Evolutionary conservation across 2,888 invertebrate genomes (phyloP), one percentile per base, ranked within the genome.

Genomic region (Panopea generosa): DNA sequence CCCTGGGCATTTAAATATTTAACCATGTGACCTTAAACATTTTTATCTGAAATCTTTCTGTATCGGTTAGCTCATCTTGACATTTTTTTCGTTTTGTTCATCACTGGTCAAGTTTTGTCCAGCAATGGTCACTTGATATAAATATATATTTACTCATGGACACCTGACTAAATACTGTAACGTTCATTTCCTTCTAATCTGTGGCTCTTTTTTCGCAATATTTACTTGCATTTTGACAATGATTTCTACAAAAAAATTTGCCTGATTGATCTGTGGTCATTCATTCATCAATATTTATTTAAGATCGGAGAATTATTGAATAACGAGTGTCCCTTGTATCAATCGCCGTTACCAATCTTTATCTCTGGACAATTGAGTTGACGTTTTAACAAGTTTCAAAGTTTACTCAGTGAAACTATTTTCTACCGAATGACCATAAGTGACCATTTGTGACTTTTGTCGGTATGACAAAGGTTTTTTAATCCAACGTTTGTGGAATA

Each of bases 131-230:
- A 33, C 33, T 33, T 11, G 33, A 33, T 7, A 4, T 33, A 33
- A 33, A 33, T 33, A 33, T 33, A 4, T 33, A 33, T 66, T 56
- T 66, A 57, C 38, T 45, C 47, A 49, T 38, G 47, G 20, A 33
- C 66, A 66, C 66, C 66, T 66, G 66, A 57, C 57, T 57, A 66
- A 45, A 7, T 7, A 65, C 55, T 18, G 43, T 47, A 60, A 11
- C 24, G 26, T 45, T n/a, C 45, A 38, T 38, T 38, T 47, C 60
- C 45, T 18, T 18, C 27, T 45, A 45, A 27, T 26, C 27, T 22
- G 11, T 43, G 16, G 27, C 14, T 60, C 14, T n/a, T 47, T 9
- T 60, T n/a, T 60, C 26, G n/a, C 47, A 29, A 60, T 60, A 18
- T 60, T 60, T 60, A 47, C 60, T 60, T 26, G 26, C 40, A 24